Percentiles rank a stretch among this genome's conserved stretches.
Conservation (phyloP, 1,140 invertebrate species). For the Glossosoma conforme region DNA sequence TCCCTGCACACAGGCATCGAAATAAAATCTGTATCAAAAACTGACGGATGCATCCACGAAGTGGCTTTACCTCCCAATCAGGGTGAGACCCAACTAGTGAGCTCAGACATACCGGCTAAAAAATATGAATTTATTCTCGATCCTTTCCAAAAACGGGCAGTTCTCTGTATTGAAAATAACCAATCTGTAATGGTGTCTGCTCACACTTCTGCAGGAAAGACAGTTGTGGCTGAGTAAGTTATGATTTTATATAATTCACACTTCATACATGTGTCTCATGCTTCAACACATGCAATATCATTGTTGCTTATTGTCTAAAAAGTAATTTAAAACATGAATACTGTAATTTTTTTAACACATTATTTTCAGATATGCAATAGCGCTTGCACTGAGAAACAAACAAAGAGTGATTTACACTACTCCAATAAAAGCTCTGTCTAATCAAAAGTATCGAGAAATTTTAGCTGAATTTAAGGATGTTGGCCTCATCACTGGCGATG, state of each 20-base stretch:
- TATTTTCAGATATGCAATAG: constrained; percentile 63
- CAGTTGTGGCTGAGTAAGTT: constrained; percentile 95
- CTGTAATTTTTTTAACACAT: constrained; percentile 4
- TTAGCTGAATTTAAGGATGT: constrained; percentile 97
- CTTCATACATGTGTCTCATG: not conserved
- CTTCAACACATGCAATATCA: not conserved
- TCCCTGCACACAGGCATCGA: constrained; percentile 57
- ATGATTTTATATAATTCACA: constrained; percentile 26
- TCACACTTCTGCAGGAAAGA: constrained; percentile 99
- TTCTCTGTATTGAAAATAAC: constrained; percentile 96
- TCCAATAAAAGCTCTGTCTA: constrained; percentile 96
- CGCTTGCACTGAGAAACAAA: constrained; percentile 63
- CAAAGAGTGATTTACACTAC: constrained; percentile 98
- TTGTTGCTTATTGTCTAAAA: not conserved
- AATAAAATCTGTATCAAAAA: constrained; percentile 82
- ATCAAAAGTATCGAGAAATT: constrained; percentile 98
- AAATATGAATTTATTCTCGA: constrained; percentile 94
- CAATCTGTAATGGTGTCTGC: constrained; percentile 97
- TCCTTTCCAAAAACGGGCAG: constrained; percentile 97
- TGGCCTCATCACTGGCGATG: constrained; percentile 97
- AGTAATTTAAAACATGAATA: not conserved
- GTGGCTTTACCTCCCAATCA: constrained; percentile 79
- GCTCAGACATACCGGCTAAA: constrained; percentile 70
- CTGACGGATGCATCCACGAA: constrained; percentile 88
- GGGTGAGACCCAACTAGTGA: constrained; percentile 70